These are phyloP conservation scores for Habropoda laboriosa DNA, from an alignment of 1,140 invertebrate species.

Conservation along the genomic window DNA sequence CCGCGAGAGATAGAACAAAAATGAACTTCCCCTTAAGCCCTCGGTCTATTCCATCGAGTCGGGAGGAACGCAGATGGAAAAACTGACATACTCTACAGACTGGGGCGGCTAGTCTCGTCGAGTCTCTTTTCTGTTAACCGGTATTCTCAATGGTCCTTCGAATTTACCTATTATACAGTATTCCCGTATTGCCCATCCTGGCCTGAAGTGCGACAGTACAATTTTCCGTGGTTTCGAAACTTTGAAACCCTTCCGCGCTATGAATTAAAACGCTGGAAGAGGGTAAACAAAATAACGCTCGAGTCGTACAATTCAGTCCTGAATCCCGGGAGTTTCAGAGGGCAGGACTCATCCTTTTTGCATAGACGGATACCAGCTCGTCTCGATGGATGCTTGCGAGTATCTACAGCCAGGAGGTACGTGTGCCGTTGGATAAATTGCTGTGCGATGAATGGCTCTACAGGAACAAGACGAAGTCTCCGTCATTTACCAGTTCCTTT, in stretches of 20 bases:
- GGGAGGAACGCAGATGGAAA: background rate
- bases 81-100: background rate
- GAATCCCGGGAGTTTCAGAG: slow-evolving; percentile 4
- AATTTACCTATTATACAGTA: slow-evolving; percentile 3
- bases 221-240: slow-evolving; percentile 59
- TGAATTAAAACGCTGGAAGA: slow-evolving; percentile 63
- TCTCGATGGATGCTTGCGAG: slow-evolving; percentile 37
- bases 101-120: background rate
- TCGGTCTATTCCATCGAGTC: background rate
- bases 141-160: background rate
- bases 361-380: slow-evolving; percentile 37
- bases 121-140: background rate
- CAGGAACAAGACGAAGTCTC: slow-evolving; percentile 15
- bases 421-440: slow-evolving; percentile 13
- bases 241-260: slow-evolving; percentile 55
- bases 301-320: slow-evolving; percentile 55
- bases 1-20: background rate
- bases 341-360: background rate
- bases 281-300: slow-evolving; percentile 63
- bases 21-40: background rate
- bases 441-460: slow-evolving; percentile 5
- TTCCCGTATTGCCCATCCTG: background rate
- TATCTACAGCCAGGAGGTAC: slow-evolving; percentile 6
- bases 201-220: slow-evolving; percentile 47
- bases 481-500: slow-evolving; percentile 43